Conservation (phyloP, 2,113 vertebrate genomes). For the Phoenicopterus ruber region DNA sequence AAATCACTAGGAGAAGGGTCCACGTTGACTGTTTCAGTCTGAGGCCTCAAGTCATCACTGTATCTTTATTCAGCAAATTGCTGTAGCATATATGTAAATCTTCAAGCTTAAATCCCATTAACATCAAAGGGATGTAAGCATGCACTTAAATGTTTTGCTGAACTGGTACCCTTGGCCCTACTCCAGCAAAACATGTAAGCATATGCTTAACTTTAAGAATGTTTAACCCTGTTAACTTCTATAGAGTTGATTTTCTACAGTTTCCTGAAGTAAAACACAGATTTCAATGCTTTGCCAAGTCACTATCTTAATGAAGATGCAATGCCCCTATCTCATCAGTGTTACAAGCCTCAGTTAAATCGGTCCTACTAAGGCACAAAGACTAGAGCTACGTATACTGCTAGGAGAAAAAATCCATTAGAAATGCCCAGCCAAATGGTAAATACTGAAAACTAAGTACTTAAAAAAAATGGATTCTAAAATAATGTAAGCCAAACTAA, state of each 20-base stretch:
- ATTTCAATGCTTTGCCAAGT: conserved; percentile 48
- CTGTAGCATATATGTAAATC: conserved; percentile 41
- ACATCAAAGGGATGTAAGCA: conserved; percentile 42
- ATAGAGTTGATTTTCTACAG: conserved; percentile 51
- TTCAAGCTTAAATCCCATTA: conserved; percentile 49
- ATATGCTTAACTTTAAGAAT: conserved; percentile 41
- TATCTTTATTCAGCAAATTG: conserved; percentile 5
- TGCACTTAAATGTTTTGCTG: conserved; percentile 41
- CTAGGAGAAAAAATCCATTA: conserved; percentile 19
- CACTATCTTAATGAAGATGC: conserved; percentile 35
- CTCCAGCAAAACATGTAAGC: conserved; percentile 49
- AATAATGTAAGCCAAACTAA: not conserved
- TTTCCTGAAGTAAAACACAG: conserved; percentile 18
- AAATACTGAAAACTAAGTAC: conserved; percentile 8
- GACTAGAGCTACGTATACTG: not conserved
- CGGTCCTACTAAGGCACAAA: conserved; percentile 10
- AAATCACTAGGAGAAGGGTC: not conserved
- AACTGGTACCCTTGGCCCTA: conserved; percentile 12
- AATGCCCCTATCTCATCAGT: conserved; percentile 17
- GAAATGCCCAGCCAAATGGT: not conserved
- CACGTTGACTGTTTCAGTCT: not conserved
- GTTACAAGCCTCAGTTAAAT: conserved; percentile 30
- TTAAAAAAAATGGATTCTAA: not conserved
- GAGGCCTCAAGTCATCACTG: not conserved
- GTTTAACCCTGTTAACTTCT: conserved; percentile 42